A percentile compares a stretch with the other conserved stretches of the same genome.
Conservation (phyloP, 2,113 vertebrate genomes). For the Phainopepla nitens region DNA sequence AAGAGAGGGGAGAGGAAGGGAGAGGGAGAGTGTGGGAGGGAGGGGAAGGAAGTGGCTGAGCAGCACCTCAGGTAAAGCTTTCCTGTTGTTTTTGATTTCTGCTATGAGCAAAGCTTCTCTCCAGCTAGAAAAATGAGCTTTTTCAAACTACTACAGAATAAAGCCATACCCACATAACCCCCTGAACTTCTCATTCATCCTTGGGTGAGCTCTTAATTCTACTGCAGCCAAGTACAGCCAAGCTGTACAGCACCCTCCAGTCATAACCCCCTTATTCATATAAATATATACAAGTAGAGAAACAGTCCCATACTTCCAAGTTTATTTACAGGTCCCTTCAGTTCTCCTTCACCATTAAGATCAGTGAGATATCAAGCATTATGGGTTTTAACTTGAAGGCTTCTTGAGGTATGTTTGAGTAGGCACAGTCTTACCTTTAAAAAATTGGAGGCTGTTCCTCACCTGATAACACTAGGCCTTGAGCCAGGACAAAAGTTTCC, state of each 20-base stretch:
- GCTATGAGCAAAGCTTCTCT: neutral
- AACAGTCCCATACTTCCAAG: neutral
- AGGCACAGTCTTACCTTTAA: neutral
- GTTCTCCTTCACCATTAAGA: neutral
- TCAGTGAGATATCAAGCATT: neutral
- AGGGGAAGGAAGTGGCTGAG: neutral
- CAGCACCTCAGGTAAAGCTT: neutral
- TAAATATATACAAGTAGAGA: rapidly evolving
- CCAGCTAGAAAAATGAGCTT: neutral
- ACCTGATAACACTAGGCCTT: neutral
- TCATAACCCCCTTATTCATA: neutral
- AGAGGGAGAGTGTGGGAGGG: rapidly evolving
- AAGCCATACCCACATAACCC: neutral
- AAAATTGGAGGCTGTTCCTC: neutral
- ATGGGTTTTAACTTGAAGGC: neutral
- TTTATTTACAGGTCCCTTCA: neutral
- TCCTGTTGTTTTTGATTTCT: neutral
- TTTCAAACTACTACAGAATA: neutral
- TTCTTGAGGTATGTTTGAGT: neutral
- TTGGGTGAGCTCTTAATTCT: neutral
- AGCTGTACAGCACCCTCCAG: neutral
- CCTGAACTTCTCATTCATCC: neutral
- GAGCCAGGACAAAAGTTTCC: neutral
- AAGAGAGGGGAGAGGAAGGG: neutral
- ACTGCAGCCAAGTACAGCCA: neutral